Percentiles rank a stretch among this genome's conserved stretches.
Evolutionary conservation across 2,888 invertebrate species (phyloP).

Genomic region (Cheiracanthium punctorium): DNA sequence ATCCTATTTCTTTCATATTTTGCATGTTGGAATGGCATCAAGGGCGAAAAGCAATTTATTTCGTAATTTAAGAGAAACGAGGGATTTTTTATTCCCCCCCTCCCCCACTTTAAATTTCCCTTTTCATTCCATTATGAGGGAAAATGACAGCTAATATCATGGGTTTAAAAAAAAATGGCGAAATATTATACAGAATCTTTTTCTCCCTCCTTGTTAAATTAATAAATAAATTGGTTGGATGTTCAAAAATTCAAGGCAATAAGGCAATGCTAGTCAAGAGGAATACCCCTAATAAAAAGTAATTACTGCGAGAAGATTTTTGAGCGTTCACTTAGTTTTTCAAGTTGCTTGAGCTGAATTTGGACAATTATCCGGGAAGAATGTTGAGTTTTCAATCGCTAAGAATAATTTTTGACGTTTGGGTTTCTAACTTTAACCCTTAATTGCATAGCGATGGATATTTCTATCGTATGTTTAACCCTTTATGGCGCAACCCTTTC

Average conservation of each 20-base stretch:
- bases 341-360: neutral
- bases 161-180: neutral
- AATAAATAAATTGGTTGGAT: neutral
- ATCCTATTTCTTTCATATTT: neutral
- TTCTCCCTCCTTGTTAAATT: neutral
- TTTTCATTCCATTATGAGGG: neutral
- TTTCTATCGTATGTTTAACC: no score
- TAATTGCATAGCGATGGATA: no score
- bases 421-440: no score
- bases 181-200: neutral
- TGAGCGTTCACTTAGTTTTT: neutral
- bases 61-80: neutral
- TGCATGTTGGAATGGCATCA: neutral
- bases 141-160: slow-evolving; percentile 12
- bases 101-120: neutral
- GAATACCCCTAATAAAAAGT: neutral
- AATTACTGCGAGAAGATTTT: neutral
- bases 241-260: neutral
- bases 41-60: neutral
- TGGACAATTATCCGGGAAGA: no score
- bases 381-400: no score
- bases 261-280: neutral
- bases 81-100: neutral
- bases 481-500: no score
- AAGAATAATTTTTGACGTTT: no score